phyloP scores from a whole-genome alignment of 2,113 vertebrate species.

The Anthoscopus minutus region DNA sequence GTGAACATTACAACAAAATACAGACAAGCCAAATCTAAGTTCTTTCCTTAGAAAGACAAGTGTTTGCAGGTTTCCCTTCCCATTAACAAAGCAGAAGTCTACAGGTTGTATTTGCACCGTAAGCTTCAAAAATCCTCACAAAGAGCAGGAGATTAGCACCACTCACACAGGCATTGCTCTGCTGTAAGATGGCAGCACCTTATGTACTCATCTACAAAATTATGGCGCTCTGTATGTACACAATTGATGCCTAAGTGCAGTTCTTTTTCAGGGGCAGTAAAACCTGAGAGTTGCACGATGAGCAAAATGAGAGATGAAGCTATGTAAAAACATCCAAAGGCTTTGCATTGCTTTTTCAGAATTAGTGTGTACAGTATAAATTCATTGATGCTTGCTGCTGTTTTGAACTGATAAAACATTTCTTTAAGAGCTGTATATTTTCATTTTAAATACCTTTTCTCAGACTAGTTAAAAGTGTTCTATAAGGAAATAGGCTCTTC shows the following conservation, averaged over 20 bases:
- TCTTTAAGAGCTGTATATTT: neutral
- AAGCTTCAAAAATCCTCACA: constrained; percentile 35
- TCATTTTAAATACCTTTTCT: constrained; percentile 20
- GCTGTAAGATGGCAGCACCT: constrained; percentile 20
- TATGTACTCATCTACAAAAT: constrained; percentile 13
- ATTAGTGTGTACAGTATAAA: constrained; percentile 17
- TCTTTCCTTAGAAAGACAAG: neutral
- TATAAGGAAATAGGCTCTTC: neutral
- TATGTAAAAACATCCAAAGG: constrained; percentile 7
- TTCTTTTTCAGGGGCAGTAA: constrained; percentile 30
- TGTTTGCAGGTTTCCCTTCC: neutral
- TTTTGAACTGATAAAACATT: constrained; percentile 36
- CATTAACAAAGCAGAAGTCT: neutral
- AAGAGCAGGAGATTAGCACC: neutral
- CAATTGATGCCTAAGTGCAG: neutral
- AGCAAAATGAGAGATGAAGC: neutral
- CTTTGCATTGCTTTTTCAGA: neutral
- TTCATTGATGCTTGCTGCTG: constrained; percentile 24
- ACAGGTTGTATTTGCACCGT: neutral
- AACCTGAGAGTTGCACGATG: neutral
- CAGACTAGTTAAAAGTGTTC: neutral
- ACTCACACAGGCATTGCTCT: neutral
- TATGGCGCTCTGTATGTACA: neutral
- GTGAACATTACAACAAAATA: neutral
- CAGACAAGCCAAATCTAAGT: neutral